phyloP scores from a whole-genome alignment of 2,888 invertebrate species.

The Apamea crenata region DNA sequence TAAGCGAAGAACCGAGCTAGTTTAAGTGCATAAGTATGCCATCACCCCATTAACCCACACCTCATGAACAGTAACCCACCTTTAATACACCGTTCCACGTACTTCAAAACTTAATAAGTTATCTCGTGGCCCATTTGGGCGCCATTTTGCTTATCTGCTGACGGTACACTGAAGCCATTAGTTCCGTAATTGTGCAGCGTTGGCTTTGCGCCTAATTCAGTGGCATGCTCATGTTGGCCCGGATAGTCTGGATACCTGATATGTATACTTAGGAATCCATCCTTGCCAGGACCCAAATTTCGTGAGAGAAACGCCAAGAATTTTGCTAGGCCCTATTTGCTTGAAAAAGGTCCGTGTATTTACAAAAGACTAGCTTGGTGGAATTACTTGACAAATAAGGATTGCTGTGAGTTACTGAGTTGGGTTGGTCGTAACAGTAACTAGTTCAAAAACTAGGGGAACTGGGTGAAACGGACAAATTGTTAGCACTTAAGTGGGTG shows the following conservation, averaged over 20 bases:
- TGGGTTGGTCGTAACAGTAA: constrained; percentile 27
- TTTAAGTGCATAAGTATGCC: constrained; percentile 16
- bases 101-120: constrained; percentile 54
- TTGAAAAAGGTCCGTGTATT: constrained; percentile 48
- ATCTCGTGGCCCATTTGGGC: constrained; percentile 50
- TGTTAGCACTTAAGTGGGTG: constrained; percentile 17
- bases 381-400: constrained; percentile 58
- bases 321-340: constrained; percentile 33
- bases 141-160: constrained; percentile 62
- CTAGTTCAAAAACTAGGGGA: constrained; percentile 17
- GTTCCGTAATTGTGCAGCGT: constrained; percentile 73
- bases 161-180: constrained; percentile 70
- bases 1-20: neutral
- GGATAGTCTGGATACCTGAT: constrained; percentile 52
- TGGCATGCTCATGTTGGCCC: constrained; percentile 62
- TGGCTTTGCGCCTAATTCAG: constrained; percentile 79
- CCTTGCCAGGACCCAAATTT: constrained; percentile 31
- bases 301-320: constrained; percentile 30
- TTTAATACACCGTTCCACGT: constrained; percentile 36
- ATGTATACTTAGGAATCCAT: constrained; percentile 53
- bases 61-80: constrained; percentile 9
- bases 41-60: constrained; percentile 11
- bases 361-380: constrained; percentile 14
- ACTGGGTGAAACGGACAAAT: constrained; percentile 11
- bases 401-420: constrained; percentile 44